Base-by-base conservation (phyloP, 2,797 vertebrate species). In the Enteromius paludinosus region DNA sequence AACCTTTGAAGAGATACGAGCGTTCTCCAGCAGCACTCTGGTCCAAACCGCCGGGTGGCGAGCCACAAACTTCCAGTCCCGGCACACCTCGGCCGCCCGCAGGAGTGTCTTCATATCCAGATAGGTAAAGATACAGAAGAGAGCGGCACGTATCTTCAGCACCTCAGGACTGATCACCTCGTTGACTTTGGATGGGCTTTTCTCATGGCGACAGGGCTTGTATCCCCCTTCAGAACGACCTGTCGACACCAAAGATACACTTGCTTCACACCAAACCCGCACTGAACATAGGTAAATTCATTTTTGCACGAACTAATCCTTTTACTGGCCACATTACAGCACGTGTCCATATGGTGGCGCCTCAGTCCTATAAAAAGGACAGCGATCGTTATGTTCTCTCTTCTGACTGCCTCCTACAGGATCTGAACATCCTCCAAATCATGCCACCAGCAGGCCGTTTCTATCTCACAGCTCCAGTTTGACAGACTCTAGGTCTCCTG, bases 121-220 rank as follows among this genome's bases (percentile, higher is more conserved):
- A 92, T 99, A 99, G 82, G 98, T 99, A 93, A 99, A 99, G 94
- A 99, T 98, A 87, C 98, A 99, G 93, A 99, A 99, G 4, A 99
- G 95, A 1, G 97, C 97, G 0, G 97, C 98, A 0, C 98, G 90
- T 96, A 98, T 99, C 93, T 99, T 99, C 88, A 99, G 95, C 87
- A 99, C 95, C 92, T 99, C 98, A 0, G 98, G 97, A 90, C 97
- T 98, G 95, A 99, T 98, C 83, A 99, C 98, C 90, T 99, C 98
- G 0, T 96, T 98, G 86, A 94, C 96, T 88, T 95, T 96, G 0
- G 96, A 96, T 47, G 97, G 97, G 89, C 96, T 96, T 88, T 96
- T 95, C 86, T 99, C 97, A 0, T 95, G 94, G 73, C 96, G 93
- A 68, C 94, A 94, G 0, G 92, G 91, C 78, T 94, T 95, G 88